A percentile compares a stretch with the other conserved stretches of the same genome.
Evolutionary conservation across 2,888 invertebrate genomes (phyloP).

Genomic region (Marronus borbonicus): DNA sequence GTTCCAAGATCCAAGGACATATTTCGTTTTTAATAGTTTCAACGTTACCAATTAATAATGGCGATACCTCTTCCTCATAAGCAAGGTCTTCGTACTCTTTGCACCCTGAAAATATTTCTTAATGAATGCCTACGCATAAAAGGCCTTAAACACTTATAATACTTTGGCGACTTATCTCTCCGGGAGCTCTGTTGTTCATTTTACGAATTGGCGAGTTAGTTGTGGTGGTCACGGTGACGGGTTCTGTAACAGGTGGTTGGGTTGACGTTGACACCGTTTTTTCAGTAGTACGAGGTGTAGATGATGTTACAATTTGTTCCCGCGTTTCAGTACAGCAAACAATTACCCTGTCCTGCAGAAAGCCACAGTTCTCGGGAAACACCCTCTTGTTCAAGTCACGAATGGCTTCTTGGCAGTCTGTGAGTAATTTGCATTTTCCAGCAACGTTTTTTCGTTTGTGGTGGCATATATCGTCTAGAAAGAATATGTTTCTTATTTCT

Average conservation of each 20-base stretch:
- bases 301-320: neutral
- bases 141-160: constrained; percentile 2
- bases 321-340: constrained; percentile 47
- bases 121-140: neutral
- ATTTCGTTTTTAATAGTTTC: constrained; percentile 66
- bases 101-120: constrained; percentile 57
- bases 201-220: neutral
- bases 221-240: neutral
- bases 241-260: neutral
- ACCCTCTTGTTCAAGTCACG: neutral
- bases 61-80: constrained; percentile 22
- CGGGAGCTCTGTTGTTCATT: neutral
- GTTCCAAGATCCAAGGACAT: constrained; percentile 26
- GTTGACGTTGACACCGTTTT: no score
- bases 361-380: constrained; percentile 48
- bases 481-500: neutral
- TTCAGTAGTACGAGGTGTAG: neutral
- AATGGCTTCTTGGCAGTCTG: neutral
- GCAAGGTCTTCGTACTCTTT: constrained; percentile 57
- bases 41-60: constrained; percentile 50
- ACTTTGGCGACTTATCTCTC: constrained; percentile 43
- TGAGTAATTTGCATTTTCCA: constrained; percentile 4
- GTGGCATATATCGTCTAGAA: constrained; percentile 6
- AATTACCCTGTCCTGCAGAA: constrained; percentile 16
- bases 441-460: neutral